Percentiles rank a stretch among this genome's conserved stretches.
phyloP scores from a whole-genome alignment of 2,113 vertebrate genomes.

The Pyrgilauda ruficollis region DNA sequence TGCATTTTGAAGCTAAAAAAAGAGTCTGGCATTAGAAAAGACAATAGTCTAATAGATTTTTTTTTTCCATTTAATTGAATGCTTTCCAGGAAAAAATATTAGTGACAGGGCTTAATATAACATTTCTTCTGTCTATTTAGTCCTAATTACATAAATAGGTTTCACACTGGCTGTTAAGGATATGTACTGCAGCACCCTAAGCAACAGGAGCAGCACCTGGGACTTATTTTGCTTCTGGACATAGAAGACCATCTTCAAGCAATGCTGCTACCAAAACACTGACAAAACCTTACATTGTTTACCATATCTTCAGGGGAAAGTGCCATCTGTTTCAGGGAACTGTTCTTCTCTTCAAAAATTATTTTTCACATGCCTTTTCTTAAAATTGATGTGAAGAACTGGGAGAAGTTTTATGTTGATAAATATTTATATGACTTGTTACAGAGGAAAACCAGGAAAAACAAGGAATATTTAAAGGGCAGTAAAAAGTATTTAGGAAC shows the following conservation, averaged over 20 bases:
- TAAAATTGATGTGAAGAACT: neutral
- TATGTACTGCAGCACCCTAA: neutral
- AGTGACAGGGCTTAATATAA: conserved; percentile 11
- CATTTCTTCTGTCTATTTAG: conserved; percentile 40
- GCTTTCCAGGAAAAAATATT: conserved; percentile 1
- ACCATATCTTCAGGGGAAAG: neutral
- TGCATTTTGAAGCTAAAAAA: neutral
- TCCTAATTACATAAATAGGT: conserved; percentile 37
- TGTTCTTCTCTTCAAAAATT: neutral
- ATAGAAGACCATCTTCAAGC: conserved; percentile 5
- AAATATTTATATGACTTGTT: neutral
- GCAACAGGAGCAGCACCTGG: conserved; percentile 33
- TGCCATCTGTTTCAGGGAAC: neutral
- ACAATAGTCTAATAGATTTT: neutral
- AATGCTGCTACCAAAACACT: conserved; percentile 7
- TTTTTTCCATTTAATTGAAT: neutral
- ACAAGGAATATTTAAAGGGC: neutral
- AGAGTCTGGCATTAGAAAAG: conserved; percentile 24
- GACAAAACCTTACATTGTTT: neutral
- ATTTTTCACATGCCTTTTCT: neutral
- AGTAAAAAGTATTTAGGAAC: neutral
- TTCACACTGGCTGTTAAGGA: conserved; percentile 11
- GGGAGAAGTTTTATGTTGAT: neutral
- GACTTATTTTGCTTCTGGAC: conserved; percentile 6
- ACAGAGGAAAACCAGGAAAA: neutral